phyloP scores from a whole-genome alignment of 2,888 invertebrate species.

The Dromius quadrimaculatus region DNA sequence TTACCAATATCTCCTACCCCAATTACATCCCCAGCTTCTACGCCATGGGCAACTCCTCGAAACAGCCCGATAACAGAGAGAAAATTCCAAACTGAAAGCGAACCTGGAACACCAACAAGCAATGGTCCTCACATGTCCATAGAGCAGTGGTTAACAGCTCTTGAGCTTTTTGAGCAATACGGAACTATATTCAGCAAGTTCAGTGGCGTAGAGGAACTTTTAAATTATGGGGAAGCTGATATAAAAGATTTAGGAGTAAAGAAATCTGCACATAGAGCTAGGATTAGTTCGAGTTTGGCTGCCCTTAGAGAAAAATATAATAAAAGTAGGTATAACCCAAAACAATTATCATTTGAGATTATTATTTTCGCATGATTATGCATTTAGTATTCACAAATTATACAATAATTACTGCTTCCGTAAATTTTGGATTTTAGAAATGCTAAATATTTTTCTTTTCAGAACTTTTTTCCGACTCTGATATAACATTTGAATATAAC shows the following conservation, averaged over 20 bases:
- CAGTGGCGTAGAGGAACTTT: slow-evolving; percentile 72
- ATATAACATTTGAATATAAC: no score
- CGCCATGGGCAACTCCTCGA: slow-evolving; percentile 51
- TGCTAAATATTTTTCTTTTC: slow-evolving; percentile 23
- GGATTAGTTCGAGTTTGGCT: slow-evolving; percentile 75
- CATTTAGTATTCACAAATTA: neutral
- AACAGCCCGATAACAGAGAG: slow-evolving; percentile 26
- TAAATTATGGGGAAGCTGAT: slow-evolving; percentile 71
- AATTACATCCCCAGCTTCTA: slow-evolving; percentile 55
- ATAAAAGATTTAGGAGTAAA: slow-evolving; percentile 73
- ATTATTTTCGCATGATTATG: no score
- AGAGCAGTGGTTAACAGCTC: slow-evolving; percentile 71
- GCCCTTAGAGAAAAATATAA: slow-evolving; percentile 73
- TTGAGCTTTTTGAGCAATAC: slow-evolving; percentile 72
- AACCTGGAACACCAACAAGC: slow-evolving; percentile 51
- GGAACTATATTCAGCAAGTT: slow-evolving; percentile 67
- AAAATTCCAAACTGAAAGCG: slow-evolving; percentile 10
- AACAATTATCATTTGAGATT: no score
- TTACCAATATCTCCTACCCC: neutral
- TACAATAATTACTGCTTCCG: neutral
- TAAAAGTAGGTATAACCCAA: slow-evolving; percentile 66
- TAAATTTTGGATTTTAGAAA: neutral
- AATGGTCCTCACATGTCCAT: slow-evolving; percentile 70
- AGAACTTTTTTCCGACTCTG: neutral
- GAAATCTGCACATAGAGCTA: slow-evolving; percentile 74